Conservation (phyloP, 2,113 vertebrate genomes). For the Seriola aureovittata region DNA sequence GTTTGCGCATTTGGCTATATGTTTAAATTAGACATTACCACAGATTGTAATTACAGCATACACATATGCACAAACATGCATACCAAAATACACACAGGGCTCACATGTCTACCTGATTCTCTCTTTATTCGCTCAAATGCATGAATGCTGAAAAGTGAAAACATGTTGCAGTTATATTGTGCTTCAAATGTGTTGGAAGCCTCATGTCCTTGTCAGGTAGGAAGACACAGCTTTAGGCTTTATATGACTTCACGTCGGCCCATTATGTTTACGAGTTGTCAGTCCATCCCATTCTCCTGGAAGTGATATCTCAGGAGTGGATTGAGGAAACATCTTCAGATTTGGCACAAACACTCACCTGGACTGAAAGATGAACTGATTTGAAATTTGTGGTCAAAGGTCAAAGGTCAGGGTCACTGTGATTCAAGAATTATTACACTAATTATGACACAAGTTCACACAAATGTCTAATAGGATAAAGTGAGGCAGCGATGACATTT, state of each 20-base stretch:
- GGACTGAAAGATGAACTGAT: too few relatives aligned
- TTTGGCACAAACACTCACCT: too few relatives aligned
- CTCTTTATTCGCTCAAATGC: constrained; percentile 2
- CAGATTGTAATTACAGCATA: background rate
- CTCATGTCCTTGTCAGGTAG: background rate
- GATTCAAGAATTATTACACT: too few relatives aligned
- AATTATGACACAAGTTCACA: too few relatives aligned
- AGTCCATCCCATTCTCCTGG: too few relatives aligned
- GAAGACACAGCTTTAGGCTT: background rate
- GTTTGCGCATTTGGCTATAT: background rate
- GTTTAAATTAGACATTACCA: background rate
- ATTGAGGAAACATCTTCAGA: too few relatives aligned
- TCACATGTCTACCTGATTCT: constrained; percentile 5
- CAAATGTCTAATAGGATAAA: too few relatives aligned
- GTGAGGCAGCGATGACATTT: too few relatives aligned
- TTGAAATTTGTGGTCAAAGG: too few relatives aligned
- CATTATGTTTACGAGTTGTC: too few relatives aligned
- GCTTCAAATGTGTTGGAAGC: background rate
- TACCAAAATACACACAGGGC: background rate
- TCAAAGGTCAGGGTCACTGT: too few relatives aligned
- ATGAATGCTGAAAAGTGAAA: constrained; percentile 7
- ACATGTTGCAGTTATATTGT: constrained; percentile 4
- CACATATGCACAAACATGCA: background rate
- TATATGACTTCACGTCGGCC: background rate
- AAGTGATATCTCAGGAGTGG: too few relatives aligned